Evolutionary conservation across 2,888 invertebrate species (phyloP).

Genomic region (Drosophila subquinaria): DNA sequence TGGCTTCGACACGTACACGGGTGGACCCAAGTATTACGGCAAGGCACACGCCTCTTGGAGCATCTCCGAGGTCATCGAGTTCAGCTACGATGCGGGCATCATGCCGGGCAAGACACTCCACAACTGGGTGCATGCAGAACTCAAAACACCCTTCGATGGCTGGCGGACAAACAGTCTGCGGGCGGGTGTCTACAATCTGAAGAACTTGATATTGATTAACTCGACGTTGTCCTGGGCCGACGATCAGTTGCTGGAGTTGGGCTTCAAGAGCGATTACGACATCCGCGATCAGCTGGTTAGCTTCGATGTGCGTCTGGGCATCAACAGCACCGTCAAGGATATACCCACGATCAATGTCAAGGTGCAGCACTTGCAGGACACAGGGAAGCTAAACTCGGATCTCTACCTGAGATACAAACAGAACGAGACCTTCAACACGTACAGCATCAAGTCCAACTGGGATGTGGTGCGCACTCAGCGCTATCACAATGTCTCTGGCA

Average conservation of each 20-base stretch:
- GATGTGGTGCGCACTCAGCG: constrained; percentile 87
- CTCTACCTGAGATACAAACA: constrained; percentile 86
- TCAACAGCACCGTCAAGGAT: constrained; percentile 88
- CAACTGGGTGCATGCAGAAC: constrained; percentile 85
- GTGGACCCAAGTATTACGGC: constrained; percentile 84
- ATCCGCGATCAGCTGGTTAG: constrained; percentile 84
- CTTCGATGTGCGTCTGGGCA: constrained; percentile 86
- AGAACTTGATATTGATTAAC: constrained; percentile 86
- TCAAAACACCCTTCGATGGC: constrained; percentile 87
- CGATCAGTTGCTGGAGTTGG: constrained; percentile 87
- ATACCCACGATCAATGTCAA: constrained; percentile 87
- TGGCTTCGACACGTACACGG: constrained; percentile 87
- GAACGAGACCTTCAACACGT: constrained; percentile 86
- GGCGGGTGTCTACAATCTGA: constrained; percentile 86
- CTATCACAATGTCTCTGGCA: constrained; percentile 87
- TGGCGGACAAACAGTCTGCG: constrained; percentile 87
- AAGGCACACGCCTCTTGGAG: constrained; percentile 90
- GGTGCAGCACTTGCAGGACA: constrained; percentile 87
- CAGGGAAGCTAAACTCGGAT: constrained; percentile 86
- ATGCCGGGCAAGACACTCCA: constrained; percentile 78
- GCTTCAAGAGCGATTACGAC: constrained; percentile 86
- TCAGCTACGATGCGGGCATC: constrained; percentile 81
- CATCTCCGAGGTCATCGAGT: constrained; percentile 87
- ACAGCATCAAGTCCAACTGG: constrained; percentile 91
- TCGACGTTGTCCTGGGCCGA: constrained; percentile 88